These are phyloP conservation scores for Okamejei kenojei DNA, from an alignment of 2,797 vertebrate species.

Conservation along the genomic window DNA sequence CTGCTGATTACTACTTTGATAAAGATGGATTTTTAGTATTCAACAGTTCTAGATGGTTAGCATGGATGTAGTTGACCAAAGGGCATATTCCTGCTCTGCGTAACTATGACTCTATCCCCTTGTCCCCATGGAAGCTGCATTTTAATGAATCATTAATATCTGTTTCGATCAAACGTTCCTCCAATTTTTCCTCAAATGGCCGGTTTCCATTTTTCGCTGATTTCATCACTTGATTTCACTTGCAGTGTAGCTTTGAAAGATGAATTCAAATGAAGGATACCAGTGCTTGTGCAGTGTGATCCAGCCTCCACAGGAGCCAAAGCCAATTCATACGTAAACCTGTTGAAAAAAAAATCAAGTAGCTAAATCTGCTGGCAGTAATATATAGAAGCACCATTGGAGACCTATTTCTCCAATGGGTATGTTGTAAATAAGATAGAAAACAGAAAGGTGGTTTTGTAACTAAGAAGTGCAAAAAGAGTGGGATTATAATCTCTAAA, in stretches of 20 bases:
- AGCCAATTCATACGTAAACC: neutral
- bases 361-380: neutral
- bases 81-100: too few species aligned
- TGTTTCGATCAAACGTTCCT: neutral
- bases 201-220: neutral
- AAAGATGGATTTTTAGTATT: too few species aligned
- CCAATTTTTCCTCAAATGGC: neutral
- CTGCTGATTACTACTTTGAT: too few species aligned
- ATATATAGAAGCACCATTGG: neutral
- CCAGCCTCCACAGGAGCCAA: neutral
- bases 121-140: neutral
- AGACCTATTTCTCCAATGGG: neutral
- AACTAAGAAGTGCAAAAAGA: neutral
- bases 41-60: too few species aligned
- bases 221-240: too few species aligned
- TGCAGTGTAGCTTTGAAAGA: neutral
- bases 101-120: too few species aligned
- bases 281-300: neutral
- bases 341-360: neutral
- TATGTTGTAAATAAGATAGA: neutral
- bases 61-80: too few species aligned
- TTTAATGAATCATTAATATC: slow-evolving; percentile 1
- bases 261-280: neutral
- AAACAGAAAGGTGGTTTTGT: neutral
- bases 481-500: slow-evolving; percentile 20